A percentile compares a stretch with the other conserved stretches of the same genome.
Conservation (phyloP, 2,888 invertebrate genomes). For the Bugulina stolonifera region DNA sequence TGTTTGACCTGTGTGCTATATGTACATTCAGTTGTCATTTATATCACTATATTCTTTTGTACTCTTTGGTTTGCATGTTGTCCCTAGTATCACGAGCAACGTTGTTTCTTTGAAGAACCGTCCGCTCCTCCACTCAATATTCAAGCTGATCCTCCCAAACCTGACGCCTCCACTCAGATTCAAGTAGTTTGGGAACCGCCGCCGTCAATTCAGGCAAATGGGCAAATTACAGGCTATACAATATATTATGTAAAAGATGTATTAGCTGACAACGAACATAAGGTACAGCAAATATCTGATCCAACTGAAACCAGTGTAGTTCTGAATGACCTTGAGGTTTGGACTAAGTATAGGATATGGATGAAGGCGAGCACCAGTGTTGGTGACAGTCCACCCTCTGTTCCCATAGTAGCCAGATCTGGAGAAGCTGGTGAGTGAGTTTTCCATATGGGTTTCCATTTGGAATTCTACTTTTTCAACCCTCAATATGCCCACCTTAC, state of each 20-base stretch:
- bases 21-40: too few species aligned
- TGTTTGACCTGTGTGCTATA: too few species aligned
- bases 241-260: constrained; percentile 53
- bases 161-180: constrained; percentile 55
- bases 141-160: constrained; percentile 77
- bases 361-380: constrained; percentile 91
- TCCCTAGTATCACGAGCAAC: not conserved
- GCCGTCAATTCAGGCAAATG: constrained; percentile 81
- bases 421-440: constrained; percentile 99
- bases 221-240: constrained; percentile 54
- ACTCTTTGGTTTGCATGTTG: constrained; percentile 34
- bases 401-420: constrained; percentile 84
- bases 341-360: constrained; percentile 95
- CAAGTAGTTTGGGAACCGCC: constrained; percentile 89
- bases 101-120: constrained; percentile 65
- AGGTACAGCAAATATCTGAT: constrained; percentile 32
- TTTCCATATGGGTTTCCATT: too few species aligned
- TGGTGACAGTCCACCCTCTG: constrained; percentile 87
- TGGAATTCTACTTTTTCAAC: too few species aligned
- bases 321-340: constrained; percentile 79
- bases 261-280: constrained; percentile 60
- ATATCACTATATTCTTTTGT: too few species aligned
- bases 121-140: constrained; percentile 94
- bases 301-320: constrained; percentile 55
- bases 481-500: too few species aligned